Evolutionary conservation across 1,140 invertebrate genomes (phyloP), one percentile per base, ranked within the genome.

Genomic region (Cotesia glomerata): DNA sequence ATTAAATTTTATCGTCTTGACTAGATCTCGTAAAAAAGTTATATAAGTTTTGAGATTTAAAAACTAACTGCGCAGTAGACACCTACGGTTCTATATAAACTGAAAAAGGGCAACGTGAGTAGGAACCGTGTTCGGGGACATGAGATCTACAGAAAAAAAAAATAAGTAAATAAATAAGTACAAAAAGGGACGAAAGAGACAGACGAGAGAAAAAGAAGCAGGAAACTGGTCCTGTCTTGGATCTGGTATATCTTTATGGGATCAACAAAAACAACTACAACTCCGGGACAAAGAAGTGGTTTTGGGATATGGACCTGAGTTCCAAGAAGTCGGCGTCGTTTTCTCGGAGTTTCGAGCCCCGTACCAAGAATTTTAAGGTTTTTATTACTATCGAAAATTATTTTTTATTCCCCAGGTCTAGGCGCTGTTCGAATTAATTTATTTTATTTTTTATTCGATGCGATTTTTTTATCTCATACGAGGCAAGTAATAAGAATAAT

Each of bases 271-370:
- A 74, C 75, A 77, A 72, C 62, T 68, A 32, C 61, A 69, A 75
- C 76, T 32, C 49, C 36, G 75, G 72, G 71, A 72, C 26, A 69
- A 69, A 56, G 62, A 74, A 65, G 64, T 61, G 49, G 69, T 65
- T 62, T 58, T 32, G 66, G 58, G 69, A 45, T 45, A 45, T 45
- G 58, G 59, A 69, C 62, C 71, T 52, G 64, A 49, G 18, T 86
- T 86, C 84, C 66, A 64, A 77, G 84, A 85, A 86, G 82, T 78
- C 63, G 45, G 11, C 65, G 62, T 75, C 73, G 77, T 81, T 86
- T 86, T 86, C 85, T 81, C 74, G 77, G 85, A 86, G 74, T 81
- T 85, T 80, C 64, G 68, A 74, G 59, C 64, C 75, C 68, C 71
- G 68, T 84, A 79, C 80, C 72, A 69, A 69, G 80, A 84, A 82